phyloP scores from a whole-genome alignment of 2,113 vertebrate genomes.

The Labeo catla region DNA sequence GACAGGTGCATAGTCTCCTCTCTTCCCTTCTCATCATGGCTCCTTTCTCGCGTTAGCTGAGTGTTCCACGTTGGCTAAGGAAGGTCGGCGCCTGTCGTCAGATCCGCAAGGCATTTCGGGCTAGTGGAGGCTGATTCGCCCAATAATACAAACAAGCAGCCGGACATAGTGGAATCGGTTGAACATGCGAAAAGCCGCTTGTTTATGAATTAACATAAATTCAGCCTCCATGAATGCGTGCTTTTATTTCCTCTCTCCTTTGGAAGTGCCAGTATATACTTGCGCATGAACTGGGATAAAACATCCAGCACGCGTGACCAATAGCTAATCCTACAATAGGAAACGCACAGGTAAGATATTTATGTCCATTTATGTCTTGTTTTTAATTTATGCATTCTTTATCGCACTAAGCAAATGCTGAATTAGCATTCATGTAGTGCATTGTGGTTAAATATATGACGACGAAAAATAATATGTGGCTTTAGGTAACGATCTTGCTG shows the following conservation, averaged over 20 bases:
- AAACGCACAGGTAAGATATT: slow-evolving; percentile 67
- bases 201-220: slow-evolving; percentile 32
- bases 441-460: not conserved
- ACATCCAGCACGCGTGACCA: slow-evolving; percentile 57
- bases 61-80: slow-evolving; percentile 39
- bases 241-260: not conserved
- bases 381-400: not conserved
- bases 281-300: slow-evolving; percentile 62
- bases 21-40: slow-evolving; percentile 53
- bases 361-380: not conserved
- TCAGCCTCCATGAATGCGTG: slow-evolving; percentile 7
- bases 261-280: slow-evolving; percentile 40
- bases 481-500: not conserved
- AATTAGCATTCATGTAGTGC: not conserved
- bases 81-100: slow-evolving; percentile 64
- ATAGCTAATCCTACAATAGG: slow-evolving; percentile 58
- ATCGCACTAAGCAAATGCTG: not conserved
- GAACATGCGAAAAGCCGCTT: not conserved
- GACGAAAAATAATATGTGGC: not conserved
- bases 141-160: slow-evolving; percentile 60
- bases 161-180: slow-evolving; percentile 23
- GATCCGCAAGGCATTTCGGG: slow-evolving; percentile 68
- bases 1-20: not conserved
- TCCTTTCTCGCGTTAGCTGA: not conserved
- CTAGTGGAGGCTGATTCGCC: slow-evolving; percentile 51